phyloP scores from a whole-genome alignment of 2,888 invertebrate genomes.

The Amblyjoppa proteus region DNA sequence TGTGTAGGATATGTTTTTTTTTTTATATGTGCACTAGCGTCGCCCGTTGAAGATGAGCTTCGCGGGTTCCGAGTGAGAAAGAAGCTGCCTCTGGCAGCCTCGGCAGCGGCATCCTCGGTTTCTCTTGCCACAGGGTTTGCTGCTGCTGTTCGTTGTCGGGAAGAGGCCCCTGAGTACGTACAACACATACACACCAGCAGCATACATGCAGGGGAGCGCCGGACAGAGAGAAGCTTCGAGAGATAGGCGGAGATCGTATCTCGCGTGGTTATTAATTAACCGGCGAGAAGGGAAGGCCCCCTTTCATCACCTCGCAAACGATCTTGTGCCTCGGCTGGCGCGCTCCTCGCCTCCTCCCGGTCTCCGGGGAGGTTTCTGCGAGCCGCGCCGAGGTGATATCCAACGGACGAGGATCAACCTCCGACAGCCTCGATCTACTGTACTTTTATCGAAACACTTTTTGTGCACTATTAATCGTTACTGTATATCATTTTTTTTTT shows the following conservation, averaged over 20 bases:
- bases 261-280: conserved; percentile 84
- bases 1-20: conserved; percentile 13
- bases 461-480: not conserved
- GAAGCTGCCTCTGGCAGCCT: conserved; percentile 52
- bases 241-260: conserved; percentile 84
- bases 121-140: conserved; percentile 80
- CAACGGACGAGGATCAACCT: conserved; percentile 1
- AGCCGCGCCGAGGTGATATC: conserved; percentile 34
- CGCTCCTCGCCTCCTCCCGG: conserved; percentile 45
- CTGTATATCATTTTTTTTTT: not conserved
- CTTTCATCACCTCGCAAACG: conserved; percentile 83
- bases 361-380: conserved; percentile 54
- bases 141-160: conserved; percentile 71
- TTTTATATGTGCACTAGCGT: conserved; percentile 44
- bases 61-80: conserved; percentile 25
- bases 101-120: conserved; percentile 61
- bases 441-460: conserved; percentile 10
- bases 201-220: conserved; percentile 30
- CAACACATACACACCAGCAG: conserved; percentile 18
- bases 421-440: conserved; percentile 2
- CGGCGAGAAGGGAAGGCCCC: conserved; percentile 83
- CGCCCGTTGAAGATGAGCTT: conserved; percentile 45
- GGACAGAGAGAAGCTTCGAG: conserved; percentile 73
- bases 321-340: conserved; percentile 72
- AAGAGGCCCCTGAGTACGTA: conserved; percentile 41